Percentiles rank a stretch among this genome's conserved stretches.
These are phyloP conservation scores for Microcaecilia unicolor DNA, from an alignment of 2,797 vertebrate genomes.

Conservation along the genomic window DNA sequence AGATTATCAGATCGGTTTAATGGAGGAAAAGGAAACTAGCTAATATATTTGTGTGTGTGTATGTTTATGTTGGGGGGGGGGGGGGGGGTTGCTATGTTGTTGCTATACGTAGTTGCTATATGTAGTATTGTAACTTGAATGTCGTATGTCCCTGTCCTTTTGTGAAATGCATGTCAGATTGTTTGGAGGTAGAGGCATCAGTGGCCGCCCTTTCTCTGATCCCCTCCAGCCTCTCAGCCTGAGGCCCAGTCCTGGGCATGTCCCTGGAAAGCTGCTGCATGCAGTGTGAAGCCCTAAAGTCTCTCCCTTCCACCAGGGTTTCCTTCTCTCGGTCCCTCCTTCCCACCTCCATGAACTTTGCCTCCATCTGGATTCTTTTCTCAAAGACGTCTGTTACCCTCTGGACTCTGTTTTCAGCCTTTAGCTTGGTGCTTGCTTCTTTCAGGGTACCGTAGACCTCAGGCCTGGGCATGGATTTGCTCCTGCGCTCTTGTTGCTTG, in stretches of 20 bases:
- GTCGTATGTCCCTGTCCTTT: too few species aligned
- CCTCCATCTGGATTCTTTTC: background rate
- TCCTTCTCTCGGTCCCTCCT: background rate
- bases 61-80: too few species aligned
- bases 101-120: too few species aligned
- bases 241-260: background rate
- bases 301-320: background rate
- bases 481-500: background rate
- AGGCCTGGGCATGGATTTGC: rapidly evolving
- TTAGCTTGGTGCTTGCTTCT: background rate
- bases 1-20: too few species aligned
- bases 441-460: rapidly evolving
- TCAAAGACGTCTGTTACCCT: conserved; percentile 4
- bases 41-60: too few species aligned
- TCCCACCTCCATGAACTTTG: background rate
- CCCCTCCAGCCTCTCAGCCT: rapidly evolving
- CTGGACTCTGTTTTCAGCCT: background rate
- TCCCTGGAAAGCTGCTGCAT: background rate
- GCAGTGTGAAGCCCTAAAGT: background rate
- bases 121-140: too few species aligned
- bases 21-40: too few species aligned
- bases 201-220: too few species aligned
- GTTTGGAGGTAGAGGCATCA: too few species aligned
- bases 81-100: too few species aligned
- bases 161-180: too few species aligned